Evolutionary conservation across 2,113 vertebrate genomes (phyloP).

Genomic region (Alectura lathami): DNA sequence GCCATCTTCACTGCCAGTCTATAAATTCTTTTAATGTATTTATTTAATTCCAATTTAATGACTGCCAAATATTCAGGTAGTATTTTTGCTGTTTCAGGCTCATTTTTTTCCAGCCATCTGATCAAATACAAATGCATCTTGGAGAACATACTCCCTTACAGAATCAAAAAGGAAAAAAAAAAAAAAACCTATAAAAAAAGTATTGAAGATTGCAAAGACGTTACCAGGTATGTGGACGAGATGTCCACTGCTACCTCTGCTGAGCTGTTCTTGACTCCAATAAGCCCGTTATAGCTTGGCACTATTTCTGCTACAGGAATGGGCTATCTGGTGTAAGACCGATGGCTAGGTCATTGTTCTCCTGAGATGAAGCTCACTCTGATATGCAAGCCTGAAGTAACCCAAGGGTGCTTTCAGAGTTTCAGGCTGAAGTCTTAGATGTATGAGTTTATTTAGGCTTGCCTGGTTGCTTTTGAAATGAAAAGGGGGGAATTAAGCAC

Average conservation of each 20-base stretch:
- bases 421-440: background rate
- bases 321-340: background rate
- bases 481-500: background rate
- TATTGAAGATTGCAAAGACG: background rate
- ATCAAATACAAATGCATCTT: background rate
- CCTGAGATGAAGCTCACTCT: background rate
- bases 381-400: background rate
- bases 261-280: background rate
- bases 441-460: background rate
- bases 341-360: background rate
- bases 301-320: background rate
- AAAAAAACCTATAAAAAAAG: too few species aligned
- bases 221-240: background rate
- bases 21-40: background rate
- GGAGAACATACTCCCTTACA: background rate
- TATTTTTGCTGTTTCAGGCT: background rate
- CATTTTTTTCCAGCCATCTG: background rate
- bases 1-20: background rate
- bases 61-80: background rate
- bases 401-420: background rate
- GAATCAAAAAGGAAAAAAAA: background rate
- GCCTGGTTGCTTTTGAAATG: background rate
- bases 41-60: background rate
- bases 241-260: background rate
- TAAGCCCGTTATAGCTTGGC: background rate